phyloP scores from a whole-genome alignment of 2,113 vertebrate species.

The Apeltes quadracus region DNA sequence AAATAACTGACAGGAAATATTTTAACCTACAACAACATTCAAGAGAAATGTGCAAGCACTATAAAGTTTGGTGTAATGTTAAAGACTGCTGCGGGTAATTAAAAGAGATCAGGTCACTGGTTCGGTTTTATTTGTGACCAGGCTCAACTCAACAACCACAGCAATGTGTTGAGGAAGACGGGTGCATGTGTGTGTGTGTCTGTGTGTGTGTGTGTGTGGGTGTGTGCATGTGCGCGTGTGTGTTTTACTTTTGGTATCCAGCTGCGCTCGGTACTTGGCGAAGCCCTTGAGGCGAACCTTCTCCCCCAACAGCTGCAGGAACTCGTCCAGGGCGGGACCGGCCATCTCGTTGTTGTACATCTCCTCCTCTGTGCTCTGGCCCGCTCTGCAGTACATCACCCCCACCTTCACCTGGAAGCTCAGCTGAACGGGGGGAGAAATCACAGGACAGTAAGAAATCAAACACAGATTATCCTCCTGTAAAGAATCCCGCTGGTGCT shows the following conservation, averaged over 20 bases:
- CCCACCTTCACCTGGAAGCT: constrained; percentile 97
- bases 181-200: not conserved
- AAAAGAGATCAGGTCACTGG: not conserved
- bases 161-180: no score
- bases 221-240: not conserved
- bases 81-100: not conserved
- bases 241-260: constrained; percentile 92
- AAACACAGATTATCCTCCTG: no score
- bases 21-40: constrained; percentile 7
- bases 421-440: no score
- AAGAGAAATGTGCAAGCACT: constrained; percentile 30
- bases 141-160: no score
- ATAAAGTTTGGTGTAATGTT: not conserved
- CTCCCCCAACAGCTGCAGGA: constrained; percentile 93
- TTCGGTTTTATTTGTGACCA: no score
- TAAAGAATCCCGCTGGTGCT: no score
- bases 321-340: constrained; percentile 91
- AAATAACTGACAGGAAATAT: constrained; percentile 7
- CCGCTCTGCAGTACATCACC: constrained; percentile 94
- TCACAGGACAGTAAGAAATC: no score
- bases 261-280: constrained; percentile 93
- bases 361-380: constrained; percentile 94
- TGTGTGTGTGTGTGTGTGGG: constrained; percentile 5
- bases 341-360: constrained; percentile 97
- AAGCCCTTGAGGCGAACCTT: constrained; percentile 94